Evolutionary conservation across 2,888 invertebrate genomes (phyloP), one percentile per base, ranked within the genome.

Genomic region (Priocnemis perturbator): DNA sequence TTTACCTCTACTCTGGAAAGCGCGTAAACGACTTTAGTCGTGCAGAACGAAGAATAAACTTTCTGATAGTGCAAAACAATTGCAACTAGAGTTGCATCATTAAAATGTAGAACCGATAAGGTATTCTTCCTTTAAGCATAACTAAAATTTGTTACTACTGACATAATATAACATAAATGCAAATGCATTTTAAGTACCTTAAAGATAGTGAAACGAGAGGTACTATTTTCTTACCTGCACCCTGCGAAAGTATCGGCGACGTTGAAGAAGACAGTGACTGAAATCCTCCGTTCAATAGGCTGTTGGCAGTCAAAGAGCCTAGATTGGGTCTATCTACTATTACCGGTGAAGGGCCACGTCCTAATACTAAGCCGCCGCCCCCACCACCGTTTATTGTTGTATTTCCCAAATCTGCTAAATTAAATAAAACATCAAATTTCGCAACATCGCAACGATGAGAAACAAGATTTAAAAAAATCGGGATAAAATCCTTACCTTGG

Each of bases 341-440:
- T 79, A 91, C 92, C 73, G 93, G 91, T 76, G 93, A 93, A 80
- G 91, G 90, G 73, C 92, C 92, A 81, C 92, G 92, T 76, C 92
- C 91, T 83, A 93, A 83, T 82, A 91, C 90, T 66, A 90, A 83
- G 76, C 89, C 88, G 47, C 90, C 90, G 76, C 89, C 88, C 47
- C 90, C 90, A 74, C 90, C 90, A 62, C 91, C 89, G 74, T 89
- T 89, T 26, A 91, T 87, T 67, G 90, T 85, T 77, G 90, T 84
- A 82, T 87, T 87, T 81, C 89, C 87, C 83, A 91, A 88, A 87
- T 91, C 91, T 90, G 82, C 74, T 83, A 26, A 14, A 82, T 86
- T 87, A 47, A 17, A 58, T 21, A 45, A 23, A 55, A 37, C 53
- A 66, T 37, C 57, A 60, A 47, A 53, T 53, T 53, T 14, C 19